phyloP scores from a whole-genome alignment of 2,113 vertebrate species.

The Microtus oregoni region DNA sequence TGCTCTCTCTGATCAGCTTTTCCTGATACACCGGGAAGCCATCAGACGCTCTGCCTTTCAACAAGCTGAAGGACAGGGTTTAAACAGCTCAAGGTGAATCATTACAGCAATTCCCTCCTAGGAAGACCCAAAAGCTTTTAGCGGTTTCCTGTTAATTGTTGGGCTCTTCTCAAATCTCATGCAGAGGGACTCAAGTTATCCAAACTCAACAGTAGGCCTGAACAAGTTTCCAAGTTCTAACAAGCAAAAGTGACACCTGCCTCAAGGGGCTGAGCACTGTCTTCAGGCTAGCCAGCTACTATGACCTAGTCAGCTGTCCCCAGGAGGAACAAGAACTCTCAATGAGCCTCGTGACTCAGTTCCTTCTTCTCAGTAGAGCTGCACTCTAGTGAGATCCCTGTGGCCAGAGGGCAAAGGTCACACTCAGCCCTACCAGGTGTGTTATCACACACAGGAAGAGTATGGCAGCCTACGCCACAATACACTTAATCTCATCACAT shows the following conservation, averaged over 20 bases:
- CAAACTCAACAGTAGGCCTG: background rate
- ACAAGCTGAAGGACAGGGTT: constrained; percentile 88
- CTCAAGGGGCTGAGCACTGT: background rate
- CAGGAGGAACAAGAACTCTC: background rate
- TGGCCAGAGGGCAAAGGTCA: background rate
- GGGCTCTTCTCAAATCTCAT: background rate
- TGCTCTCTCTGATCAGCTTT: constrained; percentile 96
- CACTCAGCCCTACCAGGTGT: background rate
- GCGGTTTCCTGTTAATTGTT: background rate
- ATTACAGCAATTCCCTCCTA: constrained; percentile 3
- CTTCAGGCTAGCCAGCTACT: constrained; percentile 49
- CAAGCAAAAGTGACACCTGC: background rate
- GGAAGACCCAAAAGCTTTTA: background rate
- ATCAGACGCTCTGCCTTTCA: constrained; percentile 94
- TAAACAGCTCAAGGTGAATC: background rate
- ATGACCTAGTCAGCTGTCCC: constrained; percentile 28
- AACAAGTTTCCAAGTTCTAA: background rate
- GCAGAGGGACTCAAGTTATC: background rate
- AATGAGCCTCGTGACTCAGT: background rate
- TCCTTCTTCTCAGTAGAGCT: constrained; percentile 45
- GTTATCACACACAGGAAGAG: background rate
- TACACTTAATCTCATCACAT: background rate
- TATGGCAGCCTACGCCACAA: background rate
- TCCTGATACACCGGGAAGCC: constrained; percentile 96
- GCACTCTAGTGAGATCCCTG: background rate